Conservation (phyloP, 2,113 vertebrate genomes). For the Amazona guildingii region DNA sequence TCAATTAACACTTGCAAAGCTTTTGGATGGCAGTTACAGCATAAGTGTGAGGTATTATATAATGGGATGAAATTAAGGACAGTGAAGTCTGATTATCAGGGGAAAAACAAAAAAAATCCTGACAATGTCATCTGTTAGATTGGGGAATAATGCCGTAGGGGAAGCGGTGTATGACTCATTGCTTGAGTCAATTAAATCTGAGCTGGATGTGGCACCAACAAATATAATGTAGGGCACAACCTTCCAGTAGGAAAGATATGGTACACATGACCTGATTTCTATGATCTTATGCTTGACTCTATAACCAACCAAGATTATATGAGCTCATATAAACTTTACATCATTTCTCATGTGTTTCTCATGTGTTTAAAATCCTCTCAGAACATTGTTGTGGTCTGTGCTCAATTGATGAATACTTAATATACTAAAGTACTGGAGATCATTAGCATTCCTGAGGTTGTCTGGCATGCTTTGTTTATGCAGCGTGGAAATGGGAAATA, state of each 20-base stretch:
- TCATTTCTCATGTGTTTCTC: constrained; percentile 48
- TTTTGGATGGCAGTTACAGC: constrained; percentile 6
- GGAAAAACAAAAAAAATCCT: constrained; percentile 4
- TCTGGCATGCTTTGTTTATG: constrained; percentile 64
- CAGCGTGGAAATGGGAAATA: constrained; percentile 59
- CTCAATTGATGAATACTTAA: constrained; percentile 58
- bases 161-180: constrained; percentile 27
- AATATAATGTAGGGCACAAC: constrained; percentile 27
- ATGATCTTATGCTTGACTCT: constrained; percentile 38
- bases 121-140: constrained; percentile 30
- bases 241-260: neutral
- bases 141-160: constrained; percentile 26
- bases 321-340: constrained; percentile 50
- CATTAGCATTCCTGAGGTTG: constrained; percentile 62
- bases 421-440: constrained; percentile 49
- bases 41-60: constrained; percentile 49
- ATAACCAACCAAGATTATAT: constrained; percentile 21
- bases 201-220: constrained; percentile 40
- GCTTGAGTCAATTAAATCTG: constrained; percentile 56
- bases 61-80: constrained; percentile 67
- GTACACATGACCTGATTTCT: constrained; percentile 28
- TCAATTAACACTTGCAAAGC: constrained; percentile 44
- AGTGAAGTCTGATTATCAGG: constrained; percentile 51
- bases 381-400: constrained; percentile 16
- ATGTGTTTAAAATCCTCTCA: constrained; percentile 14